Evolutionary conservation across 2,888 invertebrate species (phyloP), one percentile per base, ranked within the genome.

Genomic region (Serrognathus titanus): DNA sequence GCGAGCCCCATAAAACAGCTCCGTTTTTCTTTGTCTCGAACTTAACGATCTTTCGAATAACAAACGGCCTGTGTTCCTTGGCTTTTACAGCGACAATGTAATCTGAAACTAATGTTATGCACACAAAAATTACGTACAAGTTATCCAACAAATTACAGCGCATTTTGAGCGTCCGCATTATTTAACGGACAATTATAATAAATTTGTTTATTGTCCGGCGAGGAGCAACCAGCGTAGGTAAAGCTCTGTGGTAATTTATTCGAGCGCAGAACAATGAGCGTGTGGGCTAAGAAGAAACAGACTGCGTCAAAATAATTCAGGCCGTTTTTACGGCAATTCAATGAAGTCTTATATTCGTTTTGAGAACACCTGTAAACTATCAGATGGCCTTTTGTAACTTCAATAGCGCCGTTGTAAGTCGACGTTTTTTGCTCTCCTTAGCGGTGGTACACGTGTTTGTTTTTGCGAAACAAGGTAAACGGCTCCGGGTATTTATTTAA

Each of bases 231-330:
- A 50, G 55, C 53, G 57, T 50, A 57, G 50, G 51, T 57, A 55
- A 57, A 31, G 55, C 48, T 55, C 39, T 54, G 51, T 53, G 57
- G 60, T 63, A 64, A 61, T 57, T 60, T 60, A 61, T 59, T 56
- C 57, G 51, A 20, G 37, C 51, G 48, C 48, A 58, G 61, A 61
- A 63, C 62, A 64, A 64, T 64, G 61, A 60, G 55, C 53, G 64
- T 63, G 64, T 64, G 64, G 64, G 64, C 53, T 61, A 61, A 57
- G 52, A 55, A 61, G 54, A 31, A 31, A 31, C 48, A 48, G 53
- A 59, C 56, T 56, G 53, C 57, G 63, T 64, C 63, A 60, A 63
- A 64, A 64, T 64, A 64, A 64, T 63, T 64, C 62, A 64, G 56
- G 46, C 47, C 47, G 58, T 63, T 64, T 64, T 64, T 64, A 63